phyloP scores from a whole-genome alignment of 1,140 invertebrate species.

The Ctenoplectra terminalis region DNA sequence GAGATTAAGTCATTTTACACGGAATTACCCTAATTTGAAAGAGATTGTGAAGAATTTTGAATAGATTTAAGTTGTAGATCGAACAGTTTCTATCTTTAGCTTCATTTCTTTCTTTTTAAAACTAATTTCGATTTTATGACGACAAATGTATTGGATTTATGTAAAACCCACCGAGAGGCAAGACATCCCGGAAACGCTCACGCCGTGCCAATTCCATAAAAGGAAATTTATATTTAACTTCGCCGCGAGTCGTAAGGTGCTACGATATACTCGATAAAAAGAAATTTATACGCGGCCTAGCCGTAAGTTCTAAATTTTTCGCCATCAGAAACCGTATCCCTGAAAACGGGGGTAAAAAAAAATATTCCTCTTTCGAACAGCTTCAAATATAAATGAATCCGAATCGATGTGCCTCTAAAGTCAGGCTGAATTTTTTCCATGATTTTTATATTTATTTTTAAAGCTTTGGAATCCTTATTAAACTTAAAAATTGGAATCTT shows the following conservation, averaged over 20 bases:
- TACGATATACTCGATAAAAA: constrained; percentile 47
- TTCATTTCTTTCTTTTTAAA: too few relatives aligned
- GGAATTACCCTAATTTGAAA: too few relatives aligned
- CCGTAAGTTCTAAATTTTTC: not conserved
- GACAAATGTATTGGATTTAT: constrained; percentile 16
- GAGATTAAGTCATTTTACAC: too few relatives aligned
- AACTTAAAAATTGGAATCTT: too few relatives aligned
- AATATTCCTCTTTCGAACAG: not conserved
- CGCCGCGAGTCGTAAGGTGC: constrained; percentile 5
- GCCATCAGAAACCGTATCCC: constrained; percentile 14
- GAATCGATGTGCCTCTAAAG: not conserved
- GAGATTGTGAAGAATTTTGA: too few relatives aligned
- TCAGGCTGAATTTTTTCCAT: not conserved
- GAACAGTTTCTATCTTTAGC: too few relatives aligned
- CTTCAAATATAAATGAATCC: not conserved
- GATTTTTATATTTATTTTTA: not conserved
- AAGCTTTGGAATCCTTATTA: not conserved
- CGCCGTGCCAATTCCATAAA: constrained; percentile 34
- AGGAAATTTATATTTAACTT: constrained; percentile 43
- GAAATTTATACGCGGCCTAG: constrained; percentile 30
- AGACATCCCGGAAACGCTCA: not conserved
- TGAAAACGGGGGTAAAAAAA: constrained; percentile 22
- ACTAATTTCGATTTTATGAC: not conserved
- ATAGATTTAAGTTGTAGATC: too few relatives aligned
- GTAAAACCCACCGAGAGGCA: not conserved